Conservation (phyloP, 2,888 invertebrate species). For the Pollenia griseotomentosa region DNA sequence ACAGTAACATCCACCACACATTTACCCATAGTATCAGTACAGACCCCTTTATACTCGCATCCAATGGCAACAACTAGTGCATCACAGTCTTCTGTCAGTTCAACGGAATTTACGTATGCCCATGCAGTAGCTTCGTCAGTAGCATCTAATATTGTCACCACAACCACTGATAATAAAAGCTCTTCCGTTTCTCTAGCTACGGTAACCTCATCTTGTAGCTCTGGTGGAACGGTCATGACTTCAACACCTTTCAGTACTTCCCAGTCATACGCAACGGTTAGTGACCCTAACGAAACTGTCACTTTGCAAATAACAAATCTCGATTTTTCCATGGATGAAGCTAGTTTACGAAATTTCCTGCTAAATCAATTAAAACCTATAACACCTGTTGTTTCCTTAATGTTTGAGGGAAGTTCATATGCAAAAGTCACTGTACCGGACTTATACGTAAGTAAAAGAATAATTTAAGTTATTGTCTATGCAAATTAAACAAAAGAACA, state of each 20-base stretch:
- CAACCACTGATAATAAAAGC: constrained; percentile 50
- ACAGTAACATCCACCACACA: constrained; percentile 55
- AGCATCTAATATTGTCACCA: constrained; percentile 47
- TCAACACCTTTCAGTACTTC: constrained; percentile 44
- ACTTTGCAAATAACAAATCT: constrained; percentile 84
- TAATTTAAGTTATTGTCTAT: neutral
- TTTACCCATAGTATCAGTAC: constrained; percentile 49
- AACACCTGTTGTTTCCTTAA: constrained; percentile 83
- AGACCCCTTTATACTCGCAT: constrained; percentile 35
- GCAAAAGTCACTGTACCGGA: constrained; percentile 84
- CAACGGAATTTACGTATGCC: constrained; percentile 68
- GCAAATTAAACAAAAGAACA: too few relatives aligned
- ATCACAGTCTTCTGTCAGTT: constrained; percentile 57
- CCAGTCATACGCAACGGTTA: constrained; percentile 73
- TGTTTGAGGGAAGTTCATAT: constrained; percentile 83
- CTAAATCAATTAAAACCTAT: constrained; percentile 83
- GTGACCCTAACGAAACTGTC: constrained; percentile 79
- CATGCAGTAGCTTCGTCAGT: constrained; percentile 66
- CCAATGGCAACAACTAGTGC: constrained; percentile 34
- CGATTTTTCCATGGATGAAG: constrained; percentile 83
- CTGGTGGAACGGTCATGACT: constrained; percentile 35
- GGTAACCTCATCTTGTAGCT: constrained; percentile 37
- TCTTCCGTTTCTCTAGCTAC: constrained; percentile 55
- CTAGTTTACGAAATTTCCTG: constrained; percentile 81
- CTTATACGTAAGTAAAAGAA: constrained; percentile 79